Evolutionary conservation across 2,113 vertebrate genomes (phyloP).

Genomic region (Eidolon helvum): DNA sequence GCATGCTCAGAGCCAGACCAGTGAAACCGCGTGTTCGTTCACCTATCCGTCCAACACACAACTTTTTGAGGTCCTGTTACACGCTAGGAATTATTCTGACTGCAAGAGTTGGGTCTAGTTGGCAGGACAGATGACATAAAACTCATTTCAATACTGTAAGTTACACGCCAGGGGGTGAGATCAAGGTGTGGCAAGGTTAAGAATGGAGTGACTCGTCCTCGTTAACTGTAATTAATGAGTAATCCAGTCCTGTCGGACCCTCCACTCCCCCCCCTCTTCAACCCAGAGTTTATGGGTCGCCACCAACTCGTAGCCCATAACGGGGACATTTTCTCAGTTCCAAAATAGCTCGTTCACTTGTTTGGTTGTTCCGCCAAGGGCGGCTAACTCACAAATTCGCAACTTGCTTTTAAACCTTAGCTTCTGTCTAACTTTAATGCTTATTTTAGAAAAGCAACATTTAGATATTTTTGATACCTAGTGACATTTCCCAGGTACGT

Average conservation of each 20-base stretch:
- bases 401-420: neutral
- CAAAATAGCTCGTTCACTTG: fast-evolving
- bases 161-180: fast-evolving
- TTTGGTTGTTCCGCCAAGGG: too few species aligned
- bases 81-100: neutral
- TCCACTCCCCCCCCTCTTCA: too few species aligned
- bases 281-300: neutral
- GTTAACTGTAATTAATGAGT: fast-evolving
- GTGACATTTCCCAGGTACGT: neutral
- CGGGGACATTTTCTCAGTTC: neutral
- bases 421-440: neutral
- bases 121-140: too few species aligned
- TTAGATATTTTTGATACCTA: neutral
- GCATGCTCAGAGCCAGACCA: neutral
- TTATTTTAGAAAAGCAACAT: neutral
- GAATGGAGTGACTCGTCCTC: fast-evolving
- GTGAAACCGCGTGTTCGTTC: fast-evolving
- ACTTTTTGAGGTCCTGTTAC: neutral
- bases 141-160: fast-evolving
- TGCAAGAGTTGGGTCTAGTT: neutral
- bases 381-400: neutral
- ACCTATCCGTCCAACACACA: neutral
- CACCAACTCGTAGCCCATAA: neutral
- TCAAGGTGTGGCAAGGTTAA: fast-evolving
- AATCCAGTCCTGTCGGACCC: fast-evolving